A percentile compares a stretch with the other conserved stretches of the same genome.
Conservation (phyloP, 2,797 vertebrate genomes). For the Pseudochirops corinnae region DNA sequence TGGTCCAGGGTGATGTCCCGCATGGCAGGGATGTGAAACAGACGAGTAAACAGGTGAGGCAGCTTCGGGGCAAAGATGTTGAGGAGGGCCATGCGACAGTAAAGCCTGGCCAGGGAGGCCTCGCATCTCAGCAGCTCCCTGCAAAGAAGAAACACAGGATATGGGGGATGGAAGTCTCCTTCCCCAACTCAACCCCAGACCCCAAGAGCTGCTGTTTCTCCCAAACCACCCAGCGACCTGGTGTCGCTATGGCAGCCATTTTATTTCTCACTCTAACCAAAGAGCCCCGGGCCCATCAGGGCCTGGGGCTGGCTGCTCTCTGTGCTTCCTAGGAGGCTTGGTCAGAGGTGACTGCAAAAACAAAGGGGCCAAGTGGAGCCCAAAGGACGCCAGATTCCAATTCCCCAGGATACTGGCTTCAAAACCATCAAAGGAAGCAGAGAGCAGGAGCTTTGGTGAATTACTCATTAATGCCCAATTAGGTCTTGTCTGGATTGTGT, state of each 20-base stretch:
- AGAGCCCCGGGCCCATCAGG: background rate
- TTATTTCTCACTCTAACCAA: background rate
- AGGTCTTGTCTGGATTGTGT: background rate
- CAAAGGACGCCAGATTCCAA: too few relatives aligned
- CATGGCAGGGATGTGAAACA: slow-evolving; percentile 97
- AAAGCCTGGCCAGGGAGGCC: slow-evolving; percentile 93
- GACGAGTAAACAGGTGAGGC: slow-evolving; percentile 96
- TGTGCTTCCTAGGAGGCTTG: background rate
- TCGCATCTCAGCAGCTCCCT: slow-evolving; percentile 97
- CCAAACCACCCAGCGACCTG: background rate
- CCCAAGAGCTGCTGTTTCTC: background rate
- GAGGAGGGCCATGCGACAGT: slow-evolving; percentile 97
- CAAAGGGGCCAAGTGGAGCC: background rate
- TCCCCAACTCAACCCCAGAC: background rate
- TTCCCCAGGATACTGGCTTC: background rate
- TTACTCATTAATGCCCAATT: background rate
- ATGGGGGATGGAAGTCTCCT: rapidly evolving
- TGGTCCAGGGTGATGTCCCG: slow-evolving; percentile 98
- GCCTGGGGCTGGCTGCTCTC: background rate
- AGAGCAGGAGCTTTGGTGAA: background rate
- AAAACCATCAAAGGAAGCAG: background rate
- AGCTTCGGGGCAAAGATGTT: slow-evolving; percentile 97
- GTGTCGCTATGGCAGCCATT: background rate
- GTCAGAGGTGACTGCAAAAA: background rate
- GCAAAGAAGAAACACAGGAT: slow-evolving; percentile 24